These are phyloP conservation scores for Burhinus oedicnemus DNA, from an alignment of 2,113 vertebrate species.

Conservation along the genomic window DNA sequence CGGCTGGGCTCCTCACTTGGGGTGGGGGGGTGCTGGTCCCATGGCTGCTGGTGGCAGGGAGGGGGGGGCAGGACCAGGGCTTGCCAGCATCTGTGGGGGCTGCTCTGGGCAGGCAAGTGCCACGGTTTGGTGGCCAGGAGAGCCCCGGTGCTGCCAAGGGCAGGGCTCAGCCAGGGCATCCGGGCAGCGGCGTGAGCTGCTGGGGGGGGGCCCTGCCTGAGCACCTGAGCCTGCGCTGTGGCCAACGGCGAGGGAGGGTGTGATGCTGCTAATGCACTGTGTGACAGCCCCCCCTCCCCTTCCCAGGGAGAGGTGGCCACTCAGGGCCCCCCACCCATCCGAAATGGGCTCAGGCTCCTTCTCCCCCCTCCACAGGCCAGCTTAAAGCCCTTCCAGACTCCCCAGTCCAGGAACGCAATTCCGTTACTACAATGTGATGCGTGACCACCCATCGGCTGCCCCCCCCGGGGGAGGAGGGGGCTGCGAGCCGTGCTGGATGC, in stretches of 20 bases:
- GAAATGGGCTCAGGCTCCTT: background rate
- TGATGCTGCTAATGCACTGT: background rate
- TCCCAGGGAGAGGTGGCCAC: rapidly evolving
- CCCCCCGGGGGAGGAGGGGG: background rate
- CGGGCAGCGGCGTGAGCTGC: rapidly evolving
- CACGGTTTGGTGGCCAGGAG: background rate
- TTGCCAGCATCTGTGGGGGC: too few species aligned
- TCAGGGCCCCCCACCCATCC: background rate
- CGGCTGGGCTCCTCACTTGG: background rate
- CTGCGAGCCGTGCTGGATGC: background rate
- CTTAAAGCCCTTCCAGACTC: background rate
- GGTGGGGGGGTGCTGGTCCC: background rate
- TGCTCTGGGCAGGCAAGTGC: too few species aligned
- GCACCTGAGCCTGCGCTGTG: background rate
- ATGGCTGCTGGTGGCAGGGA: too few species aligned
- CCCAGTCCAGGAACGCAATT: background rate
- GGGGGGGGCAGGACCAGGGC: too few species aligned
- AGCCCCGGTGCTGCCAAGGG: background rate
- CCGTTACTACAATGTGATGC: rapidly evolving
- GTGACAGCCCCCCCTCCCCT: background rate
- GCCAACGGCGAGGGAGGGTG: background rate
- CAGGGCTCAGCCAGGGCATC: background rate
- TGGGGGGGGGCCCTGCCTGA: background rate
- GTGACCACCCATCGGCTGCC: background rate
- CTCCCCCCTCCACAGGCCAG: rapidly evolving